Evolutionary conservation across 2,797 vertebrate genomes (phyloP), one percentile per base, ranked within the genome.

Genomic region (Sorex maritimensis): DNA sequence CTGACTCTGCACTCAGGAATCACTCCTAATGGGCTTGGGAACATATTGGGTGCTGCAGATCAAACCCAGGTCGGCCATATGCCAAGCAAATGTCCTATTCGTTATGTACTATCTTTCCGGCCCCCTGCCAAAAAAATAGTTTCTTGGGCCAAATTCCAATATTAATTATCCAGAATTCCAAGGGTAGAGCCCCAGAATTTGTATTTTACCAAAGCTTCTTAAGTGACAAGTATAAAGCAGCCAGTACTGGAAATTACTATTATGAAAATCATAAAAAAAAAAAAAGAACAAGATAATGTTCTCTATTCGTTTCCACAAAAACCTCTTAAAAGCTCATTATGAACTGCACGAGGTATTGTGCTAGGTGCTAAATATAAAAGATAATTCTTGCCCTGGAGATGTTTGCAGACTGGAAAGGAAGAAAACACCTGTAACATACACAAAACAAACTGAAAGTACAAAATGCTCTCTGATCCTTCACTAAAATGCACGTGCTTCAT

Each of bases 221-320:
- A 68, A 65, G 26, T 78, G 38, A 83, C 28, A 46, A 81, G 63
- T 77, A 28, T 65, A 81, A 88, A 95, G 81, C 30, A 90, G 63
- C 63, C n/a, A 78, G 17, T 26, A 8, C 55, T 88, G 30, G 65
- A 21, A 93, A 90, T 69, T 69, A 86, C 46, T 72, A 67, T 67
- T 90, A 73, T 49, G 38, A 83, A 84, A 92, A 28, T 73, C 55
- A 86, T 4, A 8, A 11, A 52, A 52, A 89, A 34, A 89, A 34
- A 26, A 90, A 96, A 88, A 65, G 77, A 88, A 30, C 5, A 87
- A 67, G 85, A 68, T 44, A 94, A 72, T 72, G 69, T 23, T 69
- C 52, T 71, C 58, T 71, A 87, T 68, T 90, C n/a, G 85, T 58
- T 79, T 82, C 23, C 78, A 90, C 71, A 90, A 88, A 90, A 34